Conservation (phyloP, 1,140 invertebrate species). For the Ladona fulva region DNA sequence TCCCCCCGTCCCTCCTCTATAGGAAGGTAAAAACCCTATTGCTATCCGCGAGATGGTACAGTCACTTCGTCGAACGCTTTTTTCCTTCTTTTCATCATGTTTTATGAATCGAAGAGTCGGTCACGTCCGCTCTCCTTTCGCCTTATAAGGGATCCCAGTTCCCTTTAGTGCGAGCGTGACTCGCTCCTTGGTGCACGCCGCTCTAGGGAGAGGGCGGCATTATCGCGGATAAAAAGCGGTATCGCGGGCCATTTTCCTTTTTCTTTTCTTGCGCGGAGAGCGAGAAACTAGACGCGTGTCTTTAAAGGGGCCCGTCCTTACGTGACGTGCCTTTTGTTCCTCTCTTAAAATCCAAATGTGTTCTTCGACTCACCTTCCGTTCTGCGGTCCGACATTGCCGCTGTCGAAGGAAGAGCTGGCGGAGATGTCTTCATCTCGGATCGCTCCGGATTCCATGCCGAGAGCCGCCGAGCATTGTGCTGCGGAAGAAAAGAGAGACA, state of each 20-base stretch:
- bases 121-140: no score
- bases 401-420: slow-evolving; percentile 67
- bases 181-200: not conserved
- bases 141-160: no score
- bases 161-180: no score
- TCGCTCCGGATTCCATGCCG: slow-evolving; percentile 64
- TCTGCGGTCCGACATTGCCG: slow-evolving; percentile 59
- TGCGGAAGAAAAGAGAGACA: slow-evolving; percentile 37
- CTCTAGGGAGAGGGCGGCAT: not conserved
- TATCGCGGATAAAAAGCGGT: not conserved
- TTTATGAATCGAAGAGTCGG: no score
- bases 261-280: not conserved
- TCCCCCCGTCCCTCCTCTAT: no score
- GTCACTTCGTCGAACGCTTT: no score
- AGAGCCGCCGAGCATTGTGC: slow-evolving; percentile 53
- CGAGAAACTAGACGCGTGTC: not conserved
- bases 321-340: not conserved
- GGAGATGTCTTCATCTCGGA: slow-evolving; percentile 55
- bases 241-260: not conserved
- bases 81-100: no score
- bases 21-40: no score
- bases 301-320: not conserved
- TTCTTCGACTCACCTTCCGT: slow-evolving; percentile 41
- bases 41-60: no score
- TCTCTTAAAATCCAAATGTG: no score